Percentiles rank a stretch among this genome's conserved stretches.
Evolutionary conservation across 2,113 vertebrate species (phyloP).

Genomic region (Cryptoleucopteryx plumbea): DNA sequence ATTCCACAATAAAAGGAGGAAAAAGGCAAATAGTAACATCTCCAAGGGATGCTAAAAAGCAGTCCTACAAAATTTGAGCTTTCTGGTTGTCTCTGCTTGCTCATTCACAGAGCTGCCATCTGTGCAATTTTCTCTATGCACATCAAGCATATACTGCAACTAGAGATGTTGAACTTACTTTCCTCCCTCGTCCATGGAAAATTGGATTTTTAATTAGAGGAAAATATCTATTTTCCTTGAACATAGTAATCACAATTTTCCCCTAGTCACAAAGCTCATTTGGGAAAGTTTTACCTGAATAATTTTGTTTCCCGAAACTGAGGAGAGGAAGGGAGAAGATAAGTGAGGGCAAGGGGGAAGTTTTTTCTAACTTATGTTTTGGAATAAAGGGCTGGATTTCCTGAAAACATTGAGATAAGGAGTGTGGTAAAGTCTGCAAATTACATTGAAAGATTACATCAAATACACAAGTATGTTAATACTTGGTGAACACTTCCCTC

Average conservation of each 20-base stretch:
- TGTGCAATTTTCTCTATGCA: not conserved
- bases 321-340: not conserved
- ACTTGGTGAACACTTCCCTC: not conserved
- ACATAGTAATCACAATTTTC: not conserved
- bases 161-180: not conserved
- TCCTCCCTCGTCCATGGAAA: not conserved
- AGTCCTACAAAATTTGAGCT: not conserved
- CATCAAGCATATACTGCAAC: not conserved
- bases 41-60: not conserved
- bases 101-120: not conserved
- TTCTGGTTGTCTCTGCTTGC: not conserved
- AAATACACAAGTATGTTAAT: not conserved
- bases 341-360: not conserved
- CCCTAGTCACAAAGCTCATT: not conserved
- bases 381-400: not conserved
- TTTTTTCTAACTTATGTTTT: not conserved
- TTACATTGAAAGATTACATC: not conserved
- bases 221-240: constrained; percentile 19
- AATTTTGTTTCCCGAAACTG: not conserved
- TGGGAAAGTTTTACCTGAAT: not conserved
- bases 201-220: constrained; percentile 1
- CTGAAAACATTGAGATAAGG: not conserved
- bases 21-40: not conserved
- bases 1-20: not conserved
- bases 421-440: not conserved